Base-by-base conservation (phyloP, 2,888 invertebrate species). In the Apodemia hepburni region DNA sequence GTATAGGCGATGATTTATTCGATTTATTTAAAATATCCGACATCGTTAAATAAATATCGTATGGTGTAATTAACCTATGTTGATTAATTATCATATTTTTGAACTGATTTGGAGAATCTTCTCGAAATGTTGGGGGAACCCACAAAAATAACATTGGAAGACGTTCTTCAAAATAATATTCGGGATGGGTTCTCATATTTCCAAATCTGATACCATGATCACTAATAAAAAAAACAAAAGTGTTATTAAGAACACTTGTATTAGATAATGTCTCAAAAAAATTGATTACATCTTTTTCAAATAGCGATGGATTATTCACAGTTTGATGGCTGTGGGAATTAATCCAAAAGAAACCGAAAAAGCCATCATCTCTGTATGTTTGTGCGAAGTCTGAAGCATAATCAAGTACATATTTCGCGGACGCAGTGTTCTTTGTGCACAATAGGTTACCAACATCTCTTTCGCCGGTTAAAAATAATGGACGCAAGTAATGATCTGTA, bases 201-300 rank as follows among this genome's bases (percentile, higher is more conserved):
- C 96, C 96, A 77, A 93, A 96, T 51, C 96, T 90, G 74, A 95
- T 93, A 0, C 96, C 96, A 74, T 96, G 96, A 76, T 96, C 96
- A 74, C 96, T 96, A 60, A 96, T 81, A 65, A 96, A 95, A 45
- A 96, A 82, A 27, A 96, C 84, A 71, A 96, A 92, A 0, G 94
- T 93, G 58, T 94, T 94, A 49, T 95, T 92, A 62, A 94, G 77
- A 3, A 93, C 86, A 0, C 93, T 93, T 1, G 82, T 84, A 0
- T 79, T 74, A 9, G 92, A 84, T 22, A 96, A 76, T 27, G 90
- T 83, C 63, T 89, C 75, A 59, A 95, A 84, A 71, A 94, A 94
- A 0, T 80, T 71, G 0, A 84, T 75, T 51, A 95, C 78, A 60
- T 93, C 92, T 0, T 76, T 77, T 73, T 96, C 96, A 87, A 95